Evolutionary conservation across 2,797 vertebrate species (phyloP), one percentile per base, ranked within the genome.

Genomic region (Acanthis flammea): DNA sequence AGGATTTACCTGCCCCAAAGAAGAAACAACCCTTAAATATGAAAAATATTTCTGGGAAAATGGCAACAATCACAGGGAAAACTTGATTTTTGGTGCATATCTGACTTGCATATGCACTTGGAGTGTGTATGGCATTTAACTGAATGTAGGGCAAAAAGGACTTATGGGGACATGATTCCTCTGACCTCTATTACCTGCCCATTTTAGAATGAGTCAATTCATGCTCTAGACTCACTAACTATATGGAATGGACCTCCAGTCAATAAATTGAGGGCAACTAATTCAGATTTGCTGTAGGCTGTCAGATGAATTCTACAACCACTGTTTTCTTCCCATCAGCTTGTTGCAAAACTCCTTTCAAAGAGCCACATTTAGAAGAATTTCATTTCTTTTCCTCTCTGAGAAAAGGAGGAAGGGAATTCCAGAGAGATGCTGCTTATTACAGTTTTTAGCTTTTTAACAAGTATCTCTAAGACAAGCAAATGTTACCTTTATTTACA

Each of bases 181-280:
- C 57, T 86, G 86, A 62, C 42, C 30, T 75, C 70, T 72, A 62
- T 88, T 71, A 86, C 19, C 45, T 55, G 50, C 18, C 58, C 50
- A 44, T 65, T 93, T 92, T 33, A 72, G 42, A 93, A 90, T 24
- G 19, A 92, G 68, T 25, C 27, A 90, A 50, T 90, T 94, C 58
- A 67, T 81, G 54, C 14, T 54, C 76, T 68, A 71, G 76, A 65
- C 54, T 75, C 24, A n/a, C n/a, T 63, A 83, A 80, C 41, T 61
- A 27, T 54, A 93, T 89, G 75, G 91, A 87, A 66, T 62, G 51
- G 47, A 51, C n/a, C 13, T 78, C 22, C 47, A 87, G 84, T 94
- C 94, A 85, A 94, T 91, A 74, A 86, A 86, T 14, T 45, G 70
- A 91, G 44, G 54, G 35, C 44, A 91, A 74, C 72, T 94, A 93